A percentile compares a stretch with the other conserved stretches of the same genome.
phyloP scores from a whole-genome alignment of 2,797 vertebrate genomes.

The Centroberyx gerrardi region DNA sequence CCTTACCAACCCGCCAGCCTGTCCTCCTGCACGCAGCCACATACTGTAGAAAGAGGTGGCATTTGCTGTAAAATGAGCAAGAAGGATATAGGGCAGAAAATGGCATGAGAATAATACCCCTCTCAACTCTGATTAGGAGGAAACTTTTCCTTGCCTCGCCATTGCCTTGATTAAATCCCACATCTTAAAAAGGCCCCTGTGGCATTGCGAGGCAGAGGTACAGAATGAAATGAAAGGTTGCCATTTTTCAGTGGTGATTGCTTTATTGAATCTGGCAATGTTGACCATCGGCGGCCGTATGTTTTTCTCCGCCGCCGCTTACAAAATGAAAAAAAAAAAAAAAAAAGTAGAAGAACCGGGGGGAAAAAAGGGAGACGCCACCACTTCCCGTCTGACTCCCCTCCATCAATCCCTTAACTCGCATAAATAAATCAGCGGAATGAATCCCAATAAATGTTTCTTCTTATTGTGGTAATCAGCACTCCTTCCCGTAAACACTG shows the following conservation, averaged over 20 bases:
- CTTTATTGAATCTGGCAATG: constrained; percentile 76
- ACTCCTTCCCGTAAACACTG: constrained; percentile 72
- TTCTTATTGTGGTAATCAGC: constrained; percentile 72
- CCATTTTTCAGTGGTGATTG: constrained; percentile 77
- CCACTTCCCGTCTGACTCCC: constrained; percentile 55
- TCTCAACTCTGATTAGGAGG: constrained; percentile 80
- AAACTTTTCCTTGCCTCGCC: constrained; percentile 66
- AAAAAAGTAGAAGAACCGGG: constrained; percentile 14
- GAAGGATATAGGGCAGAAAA: constrained; percentile 40
- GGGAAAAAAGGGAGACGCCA: constrained; percentile 22
- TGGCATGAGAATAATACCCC: constrained; percentile 60
- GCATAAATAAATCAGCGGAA: constrained; percentile 76
- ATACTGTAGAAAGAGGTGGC: constrained; percentile 19
- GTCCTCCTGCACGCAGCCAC: constrained; percentile 52
- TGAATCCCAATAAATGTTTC: constrained; percentile 77
- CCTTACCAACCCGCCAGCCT: constrained; percentile 60
- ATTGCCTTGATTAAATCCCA: constrained; percentile 83
- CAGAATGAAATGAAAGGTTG: constrained; percentile 70
- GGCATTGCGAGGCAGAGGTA: constrained; percentile 56
- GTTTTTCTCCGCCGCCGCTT: constrained; percentile 32
- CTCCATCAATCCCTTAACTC: constrained; percentile 63
- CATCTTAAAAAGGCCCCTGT: constrained; percentile 63
- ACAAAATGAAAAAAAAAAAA: constrained; percentile 39
- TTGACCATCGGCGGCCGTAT: constrained; percentile 58
- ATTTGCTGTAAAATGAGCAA: constrained; percentile 56